Evolutionary conservation across 2,888 invertebrate genomes (phyloP).

Genomic region (Hanleya hanleyi): DNA sequence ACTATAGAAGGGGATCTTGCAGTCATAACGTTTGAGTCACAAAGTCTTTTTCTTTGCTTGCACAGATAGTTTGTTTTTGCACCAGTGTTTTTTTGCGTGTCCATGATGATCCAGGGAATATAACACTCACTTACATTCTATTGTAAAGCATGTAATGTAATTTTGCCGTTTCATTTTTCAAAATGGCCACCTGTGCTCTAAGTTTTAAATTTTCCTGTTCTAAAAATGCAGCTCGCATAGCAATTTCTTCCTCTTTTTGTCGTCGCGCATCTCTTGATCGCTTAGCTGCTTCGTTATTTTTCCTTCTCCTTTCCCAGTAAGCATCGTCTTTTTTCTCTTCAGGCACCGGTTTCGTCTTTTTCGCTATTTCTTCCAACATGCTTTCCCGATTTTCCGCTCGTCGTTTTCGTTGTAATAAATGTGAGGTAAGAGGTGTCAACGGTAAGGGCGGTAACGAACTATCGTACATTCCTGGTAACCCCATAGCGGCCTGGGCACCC

Average conservation of each 20-base stretch:
- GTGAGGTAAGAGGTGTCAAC: slow-evolving; percentile 59
- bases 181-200: slow-evolving; percentile 59
- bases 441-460: slow-evolving; percentile 48
- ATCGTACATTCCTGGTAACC: slow-evolving; percentile 23
- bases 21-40: too few relatives aligned
- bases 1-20: too few relatives aligned
- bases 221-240: slow-evolving; percentile 60
- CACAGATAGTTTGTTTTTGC: neutral
- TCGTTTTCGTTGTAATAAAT: slow-evolving; percentile 58
- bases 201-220: slow-evolving; percentile 66
- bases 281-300: slow-evolving; percentile 67
- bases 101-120: neutral
- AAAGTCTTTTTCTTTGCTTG: neutral
- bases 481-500: neutral
- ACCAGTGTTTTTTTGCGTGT: neutral
- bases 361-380: slow-evolving; percentile 14
- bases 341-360: slow-evolving; percentile 48
- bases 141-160: slow-evolving; percentile 66
- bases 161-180: slow-evolving; percentile 64
- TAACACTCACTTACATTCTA: slow-evolving; percentile 33
- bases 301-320: slow-evolving; percentile 62
- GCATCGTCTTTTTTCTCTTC: slow-evolving; percentile 60
- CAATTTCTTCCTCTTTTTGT: slow-evolving; percentile 64
- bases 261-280: slow-evolving; percentile 58
- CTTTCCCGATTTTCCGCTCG: slow-evolving; percentile 50